Percentiles rank a stretch among this genome's conserved stretches.
phyloP scores from a whole-genome alignment of 2,888 invertebrate genomes.

The Pseudococcus longispinus region DNA sequence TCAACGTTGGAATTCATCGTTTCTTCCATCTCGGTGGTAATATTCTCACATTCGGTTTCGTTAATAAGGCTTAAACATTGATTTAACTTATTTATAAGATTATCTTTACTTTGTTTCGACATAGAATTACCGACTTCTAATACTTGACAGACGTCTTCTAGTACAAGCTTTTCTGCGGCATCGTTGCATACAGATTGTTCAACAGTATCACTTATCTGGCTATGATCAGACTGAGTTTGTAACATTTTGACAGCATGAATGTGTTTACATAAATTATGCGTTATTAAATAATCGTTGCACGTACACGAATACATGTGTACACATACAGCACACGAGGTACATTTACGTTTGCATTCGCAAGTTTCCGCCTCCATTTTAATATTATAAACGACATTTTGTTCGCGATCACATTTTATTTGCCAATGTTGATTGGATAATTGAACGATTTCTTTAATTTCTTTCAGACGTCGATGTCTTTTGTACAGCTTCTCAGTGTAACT shows the following conservation, averaged over 20 bases:
- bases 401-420: background rate
- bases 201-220: too few relatives aligned
- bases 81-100: conserved; percentile 10
- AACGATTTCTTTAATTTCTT: conserved; percentile 15
- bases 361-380: background rate
- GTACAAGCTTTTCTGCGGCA: background rate
- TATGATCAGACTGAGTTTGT: background rate
- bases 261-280: conserved; percentile 56
- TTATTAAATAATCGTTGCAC: conserved; percentile 53
- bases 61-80: background rate
- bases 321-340: conserved; percentile 27
- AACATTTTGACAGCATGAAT: conserved; percentile 53
- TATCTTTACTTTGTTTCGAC: conserved; percentile 7
- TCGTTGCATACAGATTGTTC: background rate
- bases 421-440: background rate
- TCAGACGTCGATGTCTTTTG: conserved; percentile 14
- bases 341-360: conserved; percentile 40
- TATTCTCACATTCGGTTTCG: conserved; percentile 31
- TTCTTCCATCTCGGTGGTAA: conserved; percentile 3
- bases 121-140: conserved; percentile 17
- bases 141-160: conserved; percentile 8
- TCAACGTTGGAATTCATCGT: background rate
- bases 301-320: conserved; percentile 53
- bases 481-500: conserved; percentile 23
- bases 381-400: background rate